A percentile compares a stretch with the other conserved stretches of the same genome.
Conservation (phyloP, 2,113 vertebrate species). For the Petroica traversi region DNA sequence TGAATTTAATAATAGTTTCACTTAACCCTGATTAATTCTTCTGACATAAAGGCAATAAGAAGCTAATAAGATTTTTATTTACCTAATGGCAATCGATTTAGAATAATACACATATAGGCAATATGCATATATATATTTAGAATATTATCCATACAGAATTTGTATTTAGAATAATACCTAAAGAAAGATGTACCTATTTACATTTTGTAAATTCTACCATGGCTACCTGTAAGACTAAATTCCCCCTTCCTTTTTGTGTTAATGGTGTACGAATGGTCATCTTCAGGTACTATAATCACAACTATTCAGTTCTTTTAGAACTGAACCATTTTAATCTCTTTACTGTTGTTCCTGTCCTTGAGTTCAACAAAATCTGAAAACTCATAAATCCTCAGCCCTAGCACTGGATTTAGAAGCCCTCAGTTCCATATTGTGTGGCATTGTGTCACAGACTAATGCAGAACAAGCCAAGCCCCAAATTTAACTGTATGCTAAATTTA, state of each 20-base stretch:
- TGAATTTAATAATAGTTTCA: neutral
- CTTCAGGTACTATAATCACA: neutral
- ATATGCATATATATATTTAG: neutral
- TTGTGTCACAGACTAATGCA: neutral
- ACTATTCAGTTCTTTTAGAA: neutral
- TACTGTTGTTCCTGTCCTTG: neutral
- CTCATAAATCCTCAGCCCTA: neutral
- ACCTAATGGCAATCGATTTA: neutral
- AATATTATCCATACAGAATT: neutral
- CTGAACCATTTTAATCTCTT: neutral
- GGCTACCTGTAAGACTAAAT: neutral
- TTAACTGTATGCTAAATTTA: constrained; percentile 22
- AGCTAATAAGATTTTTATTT: neutral
- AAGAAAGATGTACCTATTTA: neutral
- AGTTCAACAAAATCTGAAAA: neutral
- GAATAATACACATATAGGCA: neutral
- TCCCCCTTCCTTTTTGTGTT: neutral
- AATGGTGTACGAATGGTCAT: neutral
- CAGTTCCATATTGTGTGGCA: neutral
- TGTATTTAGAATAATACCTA: neutral
- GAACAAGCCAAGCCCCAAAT: neutral
- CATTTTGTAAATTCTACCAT: neutral
- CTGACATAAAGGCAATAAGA: neutral
- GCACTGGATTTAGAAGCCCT: neutral
- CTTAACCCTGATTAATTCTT: neutral